These are phyloP conservation scores for Stenurella melanura DNA, from an alignment of 2,888 invertebrate species.

Conservation along the genomic window DNA sequence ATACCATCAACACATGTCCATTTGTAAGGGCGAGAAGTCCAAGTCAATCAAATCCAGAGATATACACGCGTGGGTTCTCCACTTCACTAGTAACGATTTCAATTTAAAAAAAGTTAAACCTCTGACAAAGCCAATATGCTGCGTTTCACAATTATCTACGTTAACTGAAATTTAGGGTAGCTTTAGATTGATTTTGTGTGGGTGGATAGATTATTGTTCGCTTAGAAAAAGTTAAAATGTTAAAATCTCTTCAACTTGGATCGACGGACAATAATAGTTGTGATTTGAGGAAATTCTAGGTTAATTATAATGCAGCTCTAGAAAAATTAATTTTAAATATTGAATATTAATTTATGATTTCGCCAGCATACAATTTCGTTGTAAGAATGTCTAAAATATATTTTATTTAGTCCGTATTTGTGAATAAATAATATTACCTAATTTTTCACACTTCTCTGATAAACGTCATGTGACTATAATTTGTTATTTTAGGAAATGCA, in stretches of 20 bases:
- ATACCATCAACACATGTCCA: slow-evolving; percentile 45
- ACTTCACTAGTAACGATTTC: background rate
- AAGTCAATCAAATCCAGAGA: slow-evolving; percentile 25
- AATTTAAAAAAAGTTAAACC: background rate
- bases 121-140: slow-evolving; percentile 7
- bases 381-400: no score
- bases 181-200: background rate
- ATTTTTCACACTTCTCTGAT: no score
- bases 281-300: no score
- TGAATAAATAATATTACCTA: no score
- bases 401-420: no score
- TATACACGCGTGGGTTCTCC: background rate
- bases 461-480: no score
- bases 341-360: no score
- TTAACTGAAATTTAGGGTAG: slow-evolving; percentile 22
- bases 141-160: slow-evolving; percentile 12
- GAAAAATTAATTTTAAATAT: no score
- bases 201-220: background rate
- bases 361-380: no score
- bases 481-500: no score
- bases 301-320: no score
- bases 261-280: background rate
- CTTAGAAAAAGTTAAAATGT: background rate
- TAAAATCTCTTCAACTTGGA: no score
- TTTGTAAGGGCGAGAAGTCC: slow-evolving; percentile 16